Conservation (phyloP, 92 coral and sea anemone genomes). For the Micromussa lordhowensis region DNA sequence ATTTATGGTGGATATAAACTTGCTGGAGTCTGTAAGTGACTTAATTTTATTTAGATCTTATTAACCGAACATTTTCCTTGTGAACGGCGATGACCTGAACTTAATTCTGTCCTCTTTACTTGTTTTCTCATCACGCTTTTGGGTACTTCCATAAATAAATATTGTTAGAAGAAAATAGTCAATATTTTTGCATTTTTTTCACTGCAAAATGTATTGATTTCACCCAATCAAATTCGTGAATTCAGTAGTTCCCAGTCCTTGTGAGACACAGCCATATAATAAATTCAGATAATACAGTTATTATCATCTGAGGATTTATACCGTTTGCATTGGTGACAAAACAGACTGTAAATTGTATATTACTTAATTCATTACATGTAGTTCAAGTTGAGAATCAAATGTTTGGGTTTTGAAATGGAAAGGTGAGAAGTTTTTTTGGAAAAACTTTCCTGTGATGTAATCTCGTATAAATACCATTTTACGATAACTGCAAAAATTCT, state of each 20-base stretch:
- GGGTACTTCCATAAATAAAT: too few relatives aligned
- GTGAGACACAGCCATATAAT: neutral
- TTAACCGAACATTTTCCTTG: neutral
- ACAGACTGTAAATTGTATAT: too few relatives aligned
- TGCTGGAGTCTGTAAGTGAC: constrained; percentile 57
- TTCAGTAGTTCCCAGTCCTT: neutral
- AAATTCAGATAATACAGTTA: neutral
- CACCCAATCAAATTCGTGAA: neutral
- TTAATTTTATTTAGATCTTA: neutral
- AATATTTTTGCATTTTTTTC: too few relatives aligned
- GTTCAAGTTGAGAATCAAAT: too few relatives aligned
- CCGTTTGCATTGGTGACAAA: neutral
- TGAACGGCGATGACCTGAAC: neutral
- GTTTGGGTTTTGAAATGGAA: neutral
- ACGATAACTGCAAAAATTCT: too few relatives aligned
- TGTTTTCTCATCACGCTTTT: too few relatives aligned
- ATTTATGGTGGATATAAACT: constrained; percentile 54
- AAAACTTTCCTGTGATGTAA: neutral
- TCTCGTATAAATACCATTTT: constrained; percentile 7
- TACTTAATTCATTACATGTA: neutral
- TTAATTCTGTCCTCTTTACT: too few relatives aligned
- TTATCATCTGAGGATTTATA: neutral
- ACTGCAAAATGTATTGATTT: too few relatives aligned
- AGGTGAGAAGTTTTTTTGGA: neutral
- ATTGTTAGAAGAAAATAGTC: too few relatives aligned